Evolutionary conservation across 2,888 invertebrate genomes (phyloP).

Genomic region (Pollenia labialis): DNA sequence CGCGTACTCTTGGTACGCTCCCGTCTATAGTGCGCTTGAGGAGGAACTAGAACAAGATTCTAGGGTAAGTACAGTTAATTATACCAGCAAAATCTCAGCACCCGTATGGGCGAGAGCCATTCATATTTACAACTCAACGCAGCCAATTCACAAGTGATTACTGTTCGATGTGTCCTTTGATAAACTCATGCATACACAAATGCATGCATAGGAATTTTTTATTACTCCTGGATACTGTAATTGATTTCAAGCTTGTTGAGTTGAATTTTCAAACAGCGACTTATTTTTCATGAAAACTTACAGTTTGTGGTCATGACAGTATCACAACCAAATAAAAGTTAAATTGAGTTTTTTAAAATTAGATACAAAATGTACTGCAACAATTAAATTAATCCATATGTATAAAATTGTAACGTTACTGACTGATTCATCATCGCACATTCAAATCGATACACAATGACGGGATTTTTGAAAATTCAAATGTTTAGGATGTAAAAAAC

Average conservation of each 20-base stretch:
- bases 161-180: slow-evolving; percentile 13
- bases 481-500: no score
- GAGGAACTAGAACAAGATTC: slow-evolving; percentile 84
- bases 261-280: background rate
- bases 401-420: no score
- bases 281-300: no score
- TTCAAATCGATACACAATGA: no score
- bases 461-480: no score
- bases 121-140: slow-evolving; percentile 8
- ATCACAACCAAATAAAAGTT: no score
- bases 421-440: no score
- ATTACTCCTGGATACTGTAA: background rate
- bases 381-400: no score
- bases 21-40: slow-evolving; percentile 84
- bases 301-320: no score
- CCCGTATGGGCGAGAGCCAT: background rate
- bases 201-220: background rate
- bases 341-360: no score
- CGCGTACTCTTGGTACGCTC: slow-evolving; percentile 84
- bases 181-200: background rate
- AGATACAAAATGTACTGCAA: no score
- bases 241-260: background rate
- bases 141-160: slow-evolving; percentile 7
- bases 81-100: background rate
- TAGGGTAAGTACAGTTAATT: slow-evolving; percentile 79